Conservation (phyloP, 1,140 invertebrate species). For the Neotoxoptera formosana region DNA sequence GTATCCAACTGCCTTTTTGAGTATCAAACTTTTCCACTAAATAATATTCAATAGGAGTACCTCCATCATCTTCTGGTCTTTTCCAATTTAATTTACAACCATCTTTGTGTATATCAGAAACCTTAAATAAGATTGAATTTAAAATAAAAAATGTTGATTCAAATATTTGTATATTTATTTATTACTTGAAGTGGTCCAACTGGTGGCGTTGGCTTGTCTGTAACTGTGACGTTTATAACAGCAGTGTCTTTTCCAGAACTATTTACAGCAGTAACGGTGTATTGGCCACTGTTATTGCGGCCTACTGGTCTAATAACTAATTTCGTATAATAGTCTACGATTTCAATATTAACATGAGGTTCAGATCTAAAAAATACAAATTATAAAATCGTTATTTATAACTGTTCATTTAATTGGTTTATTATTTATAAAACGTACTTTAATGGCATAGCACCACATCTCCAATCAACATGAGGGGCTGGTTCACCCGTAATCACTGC, state of each 20-base stretch:
- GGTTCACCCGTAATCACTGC: constrained; percentile 92
- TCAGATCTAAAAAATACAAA: constrained; percentile 58
- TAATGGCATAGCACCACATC: constrained; percentile 71
- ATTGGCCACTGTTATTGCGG: constrained; percentile 85
- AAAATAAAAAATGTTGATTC: background rate
- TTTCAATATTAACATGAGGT: constrained; percentile 71
- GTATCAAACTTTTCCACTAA: constrained; percentile 94
- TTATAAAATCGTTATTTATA: background rate
- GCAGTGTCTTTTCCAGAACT: constrained; percentile 87
- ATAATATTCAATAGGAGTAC: constrained; percentile 89
- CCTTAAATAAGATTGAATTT: constrained; percentile 65
- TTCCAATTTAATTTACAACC: constrained; percentile 96
- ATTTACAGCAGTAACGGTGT: constrained; percentile 85
- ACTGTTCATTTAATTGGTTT: background rate
- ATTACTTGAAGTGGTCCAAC: constrained; percentile 81
- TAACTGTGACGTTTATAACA: constrained; percentile 88
- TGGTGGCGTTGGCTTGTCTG: constrained; percentile 87
- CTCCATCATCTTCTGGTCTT: constrained; percentile 87
- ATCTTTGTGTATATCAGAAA: constrained; percentile 90
- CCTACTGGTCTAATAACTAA: constrained; percentile 81
- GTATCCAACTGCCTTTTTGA: constrained; percentile 93
- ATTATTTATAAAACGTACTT: constrained; percentile 59
- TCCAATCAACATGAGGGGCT: constrained; percentile 89
- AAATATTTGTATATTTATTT: background rate
- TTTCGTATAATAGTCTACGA: constrained; percentile 88